These are phyloP conservation scores for Scaptomyza graminum DNA, from an alignment of 1,140 invertebrate species.

Conservation along the genomic window DNA sequence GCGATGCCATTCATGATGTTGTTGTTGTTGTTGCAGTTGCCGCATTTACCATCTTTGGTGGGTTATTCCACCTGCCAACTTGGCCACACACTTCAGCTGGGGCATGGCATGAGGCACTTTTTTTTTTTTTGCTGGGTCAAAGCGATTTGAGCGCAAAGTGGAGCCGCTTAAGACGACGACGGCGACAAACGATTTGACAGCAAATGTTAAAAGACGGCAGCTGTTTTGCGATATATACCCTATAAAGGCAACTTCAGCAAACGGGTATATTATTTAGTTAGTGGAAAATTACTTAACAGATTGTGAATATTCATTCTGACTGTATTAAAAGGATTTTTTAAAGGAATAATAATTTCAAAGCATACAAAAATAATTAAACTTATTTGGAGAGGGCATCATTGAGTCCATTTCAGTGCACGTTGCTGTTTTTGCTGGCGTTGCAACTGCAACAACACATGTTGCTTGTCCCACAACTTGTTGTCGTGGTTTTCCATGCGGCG, in stretches of 20 bases:
- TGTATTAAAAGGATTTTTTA: too few species aligned
- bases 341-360: too few species aligned
- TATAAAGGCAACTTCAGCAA: neutral
- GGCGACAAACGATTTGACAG: conserved; percentile 1
- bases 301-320: too few species aligned
- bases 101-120: conserved; percentile 20
- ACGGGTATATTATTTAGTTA: too few species aligned
- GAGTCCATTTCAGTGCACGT: too few species aligned
- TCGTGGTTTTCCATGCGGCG: conserved; percentile 46
- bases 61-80: conserved; percentile 26
- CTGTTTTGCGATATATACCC: neutral
- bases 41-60: neutral
- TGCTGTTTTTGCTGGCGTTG: neutral
- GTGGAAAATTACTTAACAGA: too few species aligned
- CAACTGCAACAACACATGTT: conserved; percentile 1
- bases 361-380: too few species aligned
- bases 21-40: neutral
- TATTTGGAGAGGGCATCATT: too few species aligned
- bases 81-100: neutral
- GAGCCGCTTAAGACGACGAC: neutral
- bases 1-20: conserved; percentile 7
- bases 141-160: conserved; percentile 48
- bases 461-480: conserved; percentile 10
- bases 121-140: conserved; percentile 51
- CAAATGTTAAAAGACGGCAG: neutral